Base-by-base conservation (phyloP, 2,797 vertebrate genomes). In the Tokudaia muenninki region DNA sequence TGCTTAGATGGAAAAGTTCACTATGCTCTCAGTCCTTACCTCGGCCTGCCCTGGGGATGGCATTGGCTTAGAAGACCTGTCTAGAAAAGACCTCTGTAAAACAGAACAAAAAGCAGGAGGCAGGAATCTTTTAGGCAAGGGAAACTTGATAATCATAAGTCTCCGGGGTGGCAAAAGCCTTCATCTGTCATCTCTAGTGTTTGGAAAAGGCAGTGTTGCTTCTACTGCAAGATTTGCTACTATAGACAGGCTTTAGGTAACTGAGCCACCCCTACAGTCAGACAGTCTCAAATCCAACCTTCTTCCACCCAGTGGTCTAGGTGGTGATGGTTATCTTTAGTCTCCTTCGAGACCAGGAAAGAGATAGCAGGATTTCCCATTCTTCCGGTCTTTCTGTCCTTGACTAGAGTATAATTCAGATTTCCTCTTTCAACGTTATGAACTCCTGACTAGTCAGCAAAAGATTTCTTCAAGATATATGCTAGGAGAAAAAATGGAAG, bases 401-500 rank as follows among this genome's bases (percentile, higher is more conserved):
- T 65, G 29, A 79, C 50, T 80, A 6, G 34, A 90, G 61, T 22
- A 3, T 50, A 79, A 61, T 89, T 72, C 26, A 31, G 44, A 79
- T 91, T 95, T 94, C 50, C 59, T 67, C 55, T 92, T 81, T 94
- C 63, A 87, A 13, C 29, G 41, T 44, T 74, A 19, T 57, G 37
- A 93, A 47, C 47, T 86, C 78, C 77, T 14, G 90, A 70, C 47
- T 83, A 21, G 86, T 44, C 6, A 2, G 44, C 44, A 65, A 81
- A 93, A 95, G 74, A 12, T 50, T 95, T 95, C 78, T 55, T 75
- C 11, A 31, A 82, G 65, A 22, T 78, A 81, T 41, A 34, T 57
- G 44, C 83, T n/a, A 88, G 65, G 74, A 50, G 82, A 81, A 87
- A 84, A 95, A 93, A 37, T 91, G 8, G 26, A 80, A 75, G 52